Percentiles rank a stretch among this genome's conserved stretches.
These are phyloP conservation scores for Xestia ashworthii DNA, from an alignment of 2,888 invertebrate genomes.

Conservation along the genomic window DNA sequence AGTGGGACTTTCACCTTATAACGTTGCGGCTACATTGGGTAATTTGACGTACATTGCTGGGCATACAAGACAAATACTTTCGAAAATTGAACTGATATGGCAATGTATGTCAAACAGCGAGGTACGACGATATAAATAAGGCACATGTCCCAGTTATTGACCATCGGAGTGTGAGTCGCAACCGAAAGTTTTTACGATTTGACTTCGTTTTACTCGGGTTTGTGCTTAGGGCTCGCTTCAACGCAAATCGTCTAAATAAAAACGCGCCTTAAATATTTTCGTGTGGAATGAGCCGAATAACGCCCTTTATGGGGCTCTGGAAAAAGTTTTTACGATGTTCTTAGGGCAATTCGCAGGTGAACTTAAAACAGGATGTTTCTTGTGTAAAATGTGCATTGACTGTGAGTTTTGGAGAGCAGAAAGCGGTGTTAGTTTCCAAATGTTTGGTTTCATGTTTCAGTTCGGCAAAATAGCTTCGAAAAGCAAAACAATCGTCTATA, in stretches of 20 bases:
- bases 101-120: conserved; percentile 23
- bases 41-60: conserved; percentile 35
- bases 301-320: conserved; percentile 37
- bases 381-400: conserved; percentile 13
- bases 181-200: conserved; percentile 52
- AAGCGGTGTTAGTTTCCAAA: not conserved
- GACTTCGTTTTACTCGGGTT: conserved; percentile 48
- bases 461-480: not conserved
- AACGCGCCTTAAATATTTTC: conserved; percentile 54
- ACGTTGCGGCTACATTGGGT: conserved; percentile 20
- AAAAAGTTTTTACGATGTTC: conserved; percentile 57
- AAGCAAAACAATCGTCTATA: not conserved
- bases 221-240: conserved; percentile 33
- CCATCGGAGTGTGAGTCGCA: conserved; percentile 34
- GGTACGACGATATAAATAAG: conserved; percentile 9
- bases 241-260: conserved; percentile 61
- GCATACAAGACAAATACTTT: not conserved
- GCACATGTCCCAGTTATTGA: conserved; percentile 44
- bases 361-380: conserved; percentile 26
- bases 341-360: conserved; percentile 46
- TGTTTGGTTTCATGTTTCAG: not conserved
- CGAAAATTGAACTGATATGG: not conserved
- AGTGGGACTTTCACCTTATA: conserved; percentile 48
- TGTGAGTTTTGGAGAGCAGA: not conserved
- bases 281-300: conserved; percentile 56